Base-by-base conservation (phyloP, 2,888 invertebrate genomes). In the Dione juno region DNA sequence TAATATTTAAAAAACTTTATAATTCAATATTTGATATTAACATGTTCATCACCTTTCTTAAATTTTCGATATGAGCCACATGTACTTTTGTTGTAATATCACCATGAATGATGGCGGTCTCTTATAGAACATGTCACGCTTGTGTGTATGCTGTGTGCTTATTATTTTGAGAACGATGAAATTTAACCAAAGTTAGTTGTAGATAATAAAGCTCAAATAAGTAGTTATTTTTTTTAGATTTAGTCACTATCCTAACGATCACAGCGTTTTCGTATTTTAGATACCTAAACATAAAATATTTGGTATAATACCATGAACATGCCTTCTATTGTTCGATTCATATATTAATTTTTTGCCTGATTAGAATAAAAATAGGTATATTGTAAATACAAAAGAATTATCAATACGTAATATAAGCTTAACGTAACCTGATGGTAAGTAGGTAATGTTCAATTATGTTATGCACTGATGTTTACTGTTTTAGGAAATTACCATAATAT, bases 131-230 rank as follows among this genome's bases (percentile, higher is more conserved):
- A 70, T 63, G 63, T 76, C 75, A 75, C 66, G 58, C 65, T 67
- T 53, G 69, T 41, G 43, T 69, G 19, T 66, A 53, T 70, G 67
- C 43, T 21, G 45, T 67, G 35, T 65, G 53, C 66, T 70, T 41
- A 43, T 41, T 67, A 28, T 28, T 69, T 69, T 64, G 52, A 68
- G 57, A 70, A 66, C 19, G 37, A 69, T 40, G 21, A 67, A 71
- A 43, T 54, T 52, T 40, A 57, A 64, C 67, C 69, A 72, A 72
- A 84, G 85, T 84, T 84, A 76, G 75, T 72, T 57, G 69, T 76
- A 75, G 74, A 71, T 50, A 53, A 81, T 81, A 84, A 90, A 87
- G 91, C 91, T 91, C 91, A 90, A 91, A 84, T 88, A 83, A 84
- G 84, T 64, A 61, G 35, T 45, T 73, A 74, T 70, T 69, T 73